Evolutionary conservation across 2,797 vertebrate species (phyloP), one percentile per base, ranked within the genome.

Genomic region (Sarcoramphus papa): DNA sequence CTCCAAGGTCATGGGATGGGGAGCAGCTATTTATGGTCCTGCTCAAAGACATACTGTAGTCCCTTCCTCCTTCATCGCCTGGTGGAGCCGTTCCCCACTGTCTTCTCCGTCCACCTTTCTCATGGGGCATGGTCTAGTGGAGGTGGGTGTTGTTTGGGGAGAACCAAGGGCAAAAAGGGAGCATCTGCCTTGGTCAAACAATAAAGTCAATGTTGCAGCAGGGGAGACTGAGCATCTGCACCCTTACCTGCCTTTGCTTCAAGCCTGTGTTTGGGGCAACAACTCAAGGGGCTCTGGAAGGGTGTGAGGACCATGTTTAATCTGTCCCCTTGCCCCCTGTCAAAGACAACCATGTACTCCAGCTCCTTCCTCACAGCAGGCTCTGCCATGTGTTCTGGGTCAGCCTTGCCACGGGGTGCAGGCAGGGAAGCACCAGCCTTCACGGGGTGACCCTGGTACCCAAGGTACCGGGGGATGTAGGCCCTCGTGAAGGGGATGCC

Each of bases 31-130:
- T 86, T 37, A 43, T 72, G 41, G 25, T 24, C 33, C 19, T 72
- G 37, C 54, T 65, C 45, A 10, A 79, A 77, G 28, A 3, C 8
- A 5, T 48, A 5, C 9, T 51, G 10, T 16, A 15, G 74, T 40
- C 7, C 31, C 31, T 22, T 62, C 7, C n/a, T 22, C 56, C 2
- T 0, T 25, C 2, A 1, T 14, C 74, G 33, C 51, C 62, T 62
- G 30, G 8, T 51, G 80, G 45, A 56, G 4, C 2, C 0, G 43
- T 75, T 67, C 18, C 24, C 11, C 3, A 0, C 4, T 18, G 31
- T 33, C 15, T 43, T 68, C 25, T 33, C 37, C 17, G 11, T 19
- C 17, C 12, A 6, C 7, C 22, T 43, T 54, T 57, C 50, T 50
- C 13, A 1, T 14, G 20, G 59, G 19, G 2, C 5, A 8, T 4